These are phyloP conservation scores for Nannoperca obscura DNA, from an alignment of 2,797 vertebrate genomes.

Conservation along the genomic window DNA sequence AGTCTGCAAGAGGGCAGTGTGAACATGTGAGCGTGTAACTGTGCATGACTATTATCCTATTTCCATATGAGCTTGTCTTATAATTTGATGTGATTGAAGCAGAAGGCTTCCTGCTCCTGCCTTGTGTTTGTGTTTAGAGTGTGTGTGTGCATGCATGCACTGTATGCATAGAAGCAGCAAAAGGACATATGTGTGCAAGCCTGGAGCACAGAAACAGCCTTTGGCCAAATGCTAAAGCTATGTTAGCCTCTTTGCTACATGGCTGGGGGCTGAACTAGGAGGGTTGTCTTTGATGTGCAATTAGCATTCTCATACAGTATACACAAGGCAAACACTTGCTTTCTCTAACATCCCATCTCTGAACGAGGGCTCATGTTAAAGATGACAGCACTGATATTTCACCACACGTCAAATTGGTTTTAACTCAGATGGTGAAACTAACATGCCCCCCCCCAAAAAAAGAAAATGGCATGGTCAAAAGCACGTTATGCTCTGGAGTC, in stretches of 20 bases:
- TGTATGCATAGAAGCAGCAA: constrained; percentile 17
- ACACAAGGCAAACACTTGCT: constrained; percentile 16
- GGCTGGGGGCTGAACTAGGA: constrained; percentile 27
- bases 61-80: constrained; percentile 53
- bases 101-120: constrained; percentile 22
- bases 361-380: constrained; percentile 3
- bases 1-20: constrained; percentile 22
- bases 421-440: not conserved
- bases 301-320: constrained; percentile 39
- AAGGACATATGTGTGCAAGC: constrained; percentile 34
- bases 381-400: constrained; percentile 35
- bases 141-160: constrained; percentile 6
- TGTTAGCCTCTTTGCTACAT: constrained; percentile 38
- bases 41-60: constrained; percentile 48
- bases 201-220: constrained; percentile 61
- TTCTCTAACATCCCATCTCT: constrained; percentile 17
- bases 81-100: constrained; percentile 42
- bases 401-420: constrained; percentile 16
- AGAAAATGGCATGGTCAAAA: constrained; percentile 25
- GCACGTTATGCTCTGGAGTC: constrained; percentile 29
- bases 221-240: constrained; percentile 48
- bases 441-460: not conserved
- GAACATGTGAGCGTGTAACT: constrained; percentile 36
- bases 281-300: constrained; percentile 39
- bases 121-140: constrained; percentile 21